Evolutionary conservation across 2,888 invertebrate genomes (phyloP), one percentile per base, ranked within the genome.

Genomic region (Buathra laborator): DNA sequence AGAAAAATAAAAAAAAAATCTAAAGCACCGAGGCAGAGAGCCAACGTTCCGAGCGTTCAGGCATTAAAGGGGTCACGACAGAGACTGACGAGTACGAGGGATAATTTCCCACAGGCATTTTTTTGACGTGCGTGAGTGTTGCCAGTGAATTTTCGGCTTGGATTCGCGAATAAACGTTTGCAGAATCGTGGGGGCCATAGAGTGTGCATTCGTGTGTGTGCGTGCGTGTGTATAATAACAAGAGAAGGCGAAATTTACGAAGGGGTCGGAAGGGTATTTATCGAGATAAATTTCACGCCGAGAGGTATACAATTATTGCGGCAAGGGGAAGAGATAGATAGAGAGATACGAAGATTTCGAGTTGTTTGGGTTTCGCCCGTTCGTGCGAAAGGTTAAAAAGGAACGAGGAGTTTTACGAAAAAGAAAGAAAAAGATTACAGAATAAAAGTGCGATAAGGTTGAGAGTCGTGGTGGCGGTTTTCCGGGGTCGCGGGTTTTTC

Each of bases 81-180:
- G 71, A 56, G 56, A 19, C 32, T 16, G 19, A 46, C 24, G 46
- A 59, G 5, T 29, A 62, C 29, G 24, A 3, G 44, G 12, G 71
- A 43, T 19, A 64, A 75, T 75, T 75, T 75, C 64, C 75, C 75
- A 16, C 2, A 75, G 75, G 64, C 51, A 16, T 48, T 48, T 75
- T 37, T 46, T 29, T 12, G 64, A 43, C 46, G 72, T 48, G 51
- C 71, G 83, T 53, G 81, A 71, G 70, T 84, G 64, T 75, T 16
- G 71, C 43, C 83, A 44, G 79, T 79, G 74, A 51, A 74, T 68
- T 24, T 78, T 59, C 44, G 46, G 64, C 64, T 19, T 24, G 19
- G 62, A 46, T 24, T 37, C 37, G 37, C 46, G 44, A 67, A 24
- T 53, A 44, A 75, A 19, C 32, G 48, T 46, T 56, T 6, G 53